phyloP scores from a whole-genome alignment of 1,140 invertebrate species.

The Himalopsyche phryganea region DNA sequence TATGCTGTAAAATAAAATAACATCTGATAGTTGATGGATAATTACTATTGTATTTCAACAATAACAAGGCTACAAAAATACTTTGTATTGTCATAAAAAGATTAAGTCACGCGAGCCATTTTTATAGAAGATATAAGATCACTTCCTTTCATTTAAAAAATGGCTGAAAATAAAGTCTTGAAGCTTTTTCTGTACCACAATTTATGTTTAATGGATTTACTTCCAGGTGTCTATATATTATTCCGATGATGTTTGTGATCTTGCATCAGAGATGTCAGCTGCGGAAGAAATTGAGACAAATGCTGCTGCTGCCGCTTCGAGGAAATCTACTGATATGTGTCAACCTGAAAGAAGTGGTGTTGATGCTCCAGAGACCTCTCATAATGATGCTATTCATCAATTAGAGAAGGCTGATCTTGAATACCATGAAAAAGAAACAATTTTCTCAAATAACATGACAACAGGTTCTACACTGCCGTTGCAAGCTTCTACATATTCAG shows the following conservation, averaged over 20 bases:
- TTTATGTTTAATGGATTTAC: no score
- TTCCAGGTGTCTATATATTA: constrained; percentile 25
- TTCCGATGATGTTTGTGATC: constrained; percentile 5
- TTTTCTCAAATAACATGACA: background rate
- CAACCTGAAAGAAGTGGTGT: background rate
- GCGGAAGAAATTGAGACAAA: constrained; percentile 9
- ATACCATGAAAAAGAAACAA: constrained; percentile 30
- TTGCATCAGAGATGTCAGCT: constrained; percentile 10
- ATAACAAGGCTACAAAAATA: no score
- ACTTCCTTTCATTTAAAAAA: no score
- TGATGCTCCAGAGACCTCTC: no score
- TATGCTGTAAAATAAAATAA: no score
- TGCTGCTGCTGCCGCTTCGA: constrained; percentile 1
- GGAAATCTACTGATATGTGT: constrained; percentile 7
- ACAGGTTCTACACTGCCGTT: background rate
- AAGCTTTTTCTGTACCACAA: no score
- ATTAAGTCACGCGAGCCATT: no score
- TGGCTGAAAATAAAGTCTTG: no score
- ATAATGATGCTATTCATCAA: constrained; percentile 18
- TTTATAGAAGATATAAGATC: no score
- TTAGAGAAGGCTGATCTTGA: constrained; percentile 31
- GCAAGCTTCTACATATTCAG: background rate
- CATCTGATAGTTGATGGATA: no score
- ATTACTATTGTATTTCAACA: no score
- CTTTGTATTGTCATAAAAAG: no score